Evolutionary conservation across 2,888 invertebrate genomes (phyloP).

Genomic region (Leucania comma): DNA sequence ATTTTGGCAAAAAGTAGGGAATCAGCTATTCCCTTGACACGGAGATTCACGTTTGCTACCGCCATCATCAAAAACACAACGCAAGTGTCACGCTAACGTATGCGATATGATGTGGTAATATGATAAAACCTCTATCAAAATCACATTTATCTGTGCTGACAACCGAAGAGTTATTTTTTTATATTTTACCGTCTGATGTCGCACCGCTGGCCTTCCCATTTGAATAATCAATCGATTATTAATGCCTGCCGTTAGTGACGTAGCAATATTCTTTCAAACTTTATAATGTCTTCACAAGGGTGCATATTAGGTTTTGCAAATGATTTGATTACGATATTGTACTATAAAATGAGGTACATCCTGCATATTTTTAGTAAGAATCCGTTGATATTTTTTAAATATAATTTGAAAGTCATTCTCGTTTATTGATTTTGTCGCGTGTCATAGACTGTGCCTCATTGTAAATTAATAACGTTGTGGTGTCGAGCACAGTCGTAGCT

Average conservation of each 20-base stretch:
- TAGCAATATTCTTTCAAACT: slow-evolving; percentile 82
- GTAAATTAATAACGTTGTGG: slow-evolving; percentile 1
- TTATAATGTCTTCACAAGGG: slow-evolving; percentile 66
- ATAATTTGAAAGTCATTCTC: slow-evolving; percentile 40
- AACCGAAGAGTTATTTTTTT: slow-evolving; percentile 69
- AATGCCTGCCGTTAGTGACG: slow-evolving; percentile 80
- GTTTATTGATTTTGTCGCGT: slow-evolving; percentile 19
- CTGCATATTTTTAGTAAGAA: slow-evolving; percentile 43
- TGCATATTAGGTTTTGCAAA: slow-evolving; percentile 69
- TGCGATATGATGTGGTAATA: slow-evolving; percentile 55
- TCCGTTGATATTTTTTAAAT: slow-evolving; percentile 18
- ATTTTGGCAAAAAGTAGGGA: not conserved
- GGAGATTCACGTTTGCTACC: not conserved
- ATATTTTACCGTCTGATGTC: slow-evolving; percentile 65
- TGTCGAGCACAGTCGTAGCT: not conserved
- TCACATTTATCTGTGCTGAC: slow-evolving; percentile 68
- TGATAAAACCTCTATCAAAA: slow-evolving; percentile 71
- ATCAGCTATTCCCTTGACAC: not conserved
- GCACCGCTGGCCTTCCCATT: slow-evolving; percentile 72
- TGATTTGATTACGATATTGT: slow-evolving; percentile 85
- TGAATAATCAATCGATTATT: slow-evolving; percentile 88
- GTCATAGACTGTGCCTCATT: not conserved
- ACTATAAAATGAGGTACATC: slow-evolving; percentile 57
- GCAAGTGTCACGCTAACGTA: slow-evolving; percentile 30
- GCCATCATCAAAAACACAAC: slow-evolving; percentile 20